Evolutionary conservation across 2,888 invertebrate genomes (phyloP).

Genomic region (Hyles lineata): DNA sequence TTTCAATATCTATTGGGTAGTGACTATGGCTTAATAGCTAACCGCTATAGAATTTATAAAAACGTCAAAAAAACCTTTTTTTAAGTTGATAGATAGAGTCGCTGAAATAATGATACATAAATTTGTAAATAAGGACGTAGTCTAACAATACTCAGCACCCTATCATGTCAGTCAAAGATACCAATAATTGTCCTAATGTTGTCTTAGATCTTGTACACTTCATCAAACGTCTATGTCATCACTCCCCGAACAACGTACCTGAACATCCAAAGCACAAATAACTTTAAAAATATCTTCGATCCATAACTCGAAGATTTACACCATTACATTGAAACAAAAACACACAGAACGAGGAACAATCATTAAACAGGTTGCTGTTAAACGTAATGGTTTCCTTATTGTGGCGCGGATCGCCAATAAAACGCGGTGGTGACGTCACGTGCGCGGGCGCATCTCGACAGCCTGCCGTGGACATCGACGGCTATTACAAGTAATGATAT

Average conservation of each 20-base stretch:
- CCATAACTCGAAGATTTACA: slow-evolving; percentile 1
- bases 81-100: neutral
- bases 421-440: slow-evolving; percentile 17
- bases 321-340: slow-evolving; percentile 21
- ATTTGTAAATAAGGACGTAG: no score
- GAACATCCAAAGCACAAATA: no score
- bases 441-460: slow-evolving; percentile 26
- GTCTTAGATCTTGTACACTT: no score
- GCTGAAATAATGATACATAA: neutral
- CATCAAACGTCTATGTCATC: no score
- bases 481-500: slow-evolving; percentile 27
- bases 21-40: no score
- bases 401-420: slow-evolving; percentile 25
- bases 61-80: no score
- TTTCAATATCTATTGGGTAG: neutral
- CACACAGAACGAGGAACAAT: slow-evolving; percentile 28
- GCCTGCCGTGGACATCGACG: slow-evolving; percentile 25
- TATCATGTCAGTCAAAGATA: no score
- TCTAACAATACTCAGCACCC: no score
- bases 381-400: slow-evolving; percentile 26
- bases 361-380: slow-evolving; percentile 25
- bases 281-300: neutral
- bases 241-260: no score
- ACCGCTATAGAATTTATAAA: no score
- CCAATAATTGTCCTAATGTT: no score